Evolutionary conservation across 2,113 vertebrate species (phyloP).

Genomic region (Urocitellus parryii): DNA sequence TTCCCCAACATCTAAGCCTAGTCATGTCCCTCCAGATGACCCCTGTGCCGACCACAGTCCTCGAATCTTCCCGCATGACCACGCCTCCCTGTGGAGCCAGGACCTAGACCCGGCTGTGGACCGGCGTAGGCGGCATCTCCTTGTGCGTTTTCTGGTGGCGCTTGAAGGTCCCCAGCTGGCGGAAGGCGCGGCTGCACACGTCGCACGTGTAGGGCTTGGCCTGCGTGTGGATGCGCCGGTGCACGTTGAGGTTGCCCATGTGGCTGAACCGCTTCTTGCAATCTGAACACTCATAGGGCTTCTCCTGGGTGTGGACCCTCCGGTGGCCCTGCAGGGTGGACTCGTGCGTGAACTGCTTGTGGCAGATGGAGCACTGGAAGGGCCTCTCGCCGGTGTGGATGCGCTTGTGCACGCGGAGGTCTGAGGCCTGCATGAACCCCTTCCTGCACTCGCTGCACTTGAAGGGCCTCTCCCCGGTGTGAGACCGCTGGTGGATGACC

Average conservation of each 20-base stretch:
- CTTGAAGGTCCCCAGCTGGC: not conserved
- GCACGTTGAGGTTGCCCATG: conserved; percentile 44
- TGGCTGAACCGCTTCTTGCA: not conserved
- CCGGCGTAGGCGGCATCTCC: not conserved
- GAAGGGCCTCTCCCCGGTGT: conserved; percentile 68
- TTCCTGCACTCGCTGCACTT: conserved; percentile 28
- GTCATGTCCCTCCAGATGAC: too few relatives aligned
- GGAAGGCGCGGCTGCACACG: not conserved
- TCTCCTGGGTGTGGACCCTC: not conserved
- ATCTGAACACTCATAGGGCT: accelerated
- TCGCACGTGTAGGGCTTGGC: not conserved
- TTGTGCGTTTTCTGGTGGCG: not conserved
- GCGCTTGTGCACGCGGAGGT: conserved; percentile 58
- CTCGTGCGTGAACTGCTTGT: not conserved
- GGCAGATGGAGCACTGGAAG: not conserved
- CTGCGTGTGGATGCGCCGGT: not conserved
- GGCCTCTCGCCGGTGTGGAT: conserved; percentile 67
- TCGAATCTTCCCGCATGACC: too few relatives aligned
- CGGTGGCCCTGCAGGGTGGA: not conserved
- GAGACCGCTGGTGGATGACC: conserved; percentile 42
- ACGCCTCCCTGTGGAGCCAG: too few relatives aligned
- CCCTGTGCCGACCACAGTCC: too few relatives aligned
- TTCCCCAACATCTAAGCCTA: too few relatives aligned
- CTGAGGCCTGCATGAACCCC: conserved; percentile 64
- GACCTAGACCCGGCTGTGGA: accelerated